These are phyloP conservation scores for Ariolimax columbianus DNA, from an alignment of 2,888 invertebrate genomes.

Conservation along the genomic window DNA sequence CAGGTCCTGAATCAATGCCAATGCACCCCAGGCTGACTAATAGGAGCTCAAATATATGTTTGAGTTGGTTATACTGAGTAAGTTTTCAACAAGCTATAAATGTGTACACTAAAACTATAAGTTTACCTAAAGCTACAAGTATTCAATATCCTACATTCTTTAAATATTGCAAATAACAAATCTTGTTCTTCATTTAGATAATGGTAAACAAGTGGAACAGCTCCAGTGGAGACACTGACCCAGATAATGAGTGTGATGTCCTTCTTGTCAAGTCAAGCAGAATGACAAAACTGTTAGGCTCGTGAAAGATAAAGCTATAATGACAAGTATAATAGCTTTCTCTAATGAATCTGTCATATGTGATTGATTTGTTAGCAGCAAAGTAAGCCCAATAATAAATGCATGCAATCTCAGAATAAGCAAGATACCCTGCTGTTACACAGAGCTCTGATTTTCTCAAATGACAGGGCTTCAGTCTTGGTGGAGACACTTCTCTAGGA, in stretches of 20 bases:
- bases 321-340: neutral
- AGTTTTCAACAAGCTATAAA: no score
- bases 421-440: neutral
- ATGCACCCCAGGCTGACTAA: no score
- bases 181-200: neutral
- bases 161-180: no score
- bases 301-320: neutral
- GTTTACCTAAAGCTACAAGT: no score
- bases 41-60: no score
- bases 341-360: conserved; percentile 33
- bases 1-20: no score
- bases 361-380: conserved; percentile 16
- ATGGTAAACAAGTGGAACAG: neutral
- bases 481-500: neutral
- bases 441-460: conserved; percentile 3
- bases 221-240: neutral
- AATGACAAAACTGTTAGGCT: neutral
- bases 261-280: neutral
- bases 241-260: neutral
- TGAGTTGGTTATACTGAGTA: no score
- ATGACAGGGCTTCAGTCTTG: conserved; percentile 4
- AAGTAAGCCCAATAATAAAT: neutral
- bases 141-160: no score
- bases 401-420: neutral
- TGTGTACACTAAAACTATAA: no score